Evolutionary conservation across 2,113 vertebrate species (phyloP).

Genomic region (Ciconia stormi): DNA sequence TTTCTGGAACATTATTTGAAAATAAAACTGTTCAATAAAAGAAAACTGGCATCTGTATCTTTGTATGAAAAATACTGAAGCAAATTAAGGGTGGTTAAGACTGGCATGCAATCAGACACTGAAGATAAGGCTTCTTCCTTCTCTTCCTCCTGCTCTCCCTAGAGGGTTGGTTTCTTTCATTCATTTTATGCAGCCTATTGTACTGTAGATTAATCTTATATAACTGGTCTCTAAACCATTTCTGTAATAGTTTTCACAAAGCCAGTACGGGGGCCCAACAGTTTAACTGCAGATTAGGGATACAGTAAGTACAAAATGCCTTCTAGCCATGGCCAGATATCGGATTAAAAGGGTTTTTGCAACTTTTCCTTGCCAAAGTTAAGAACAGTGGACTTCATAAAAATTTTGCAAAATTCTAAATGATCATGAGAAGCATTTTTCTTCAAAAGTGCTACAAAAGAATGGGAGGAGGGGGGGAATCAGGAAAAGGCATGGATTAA

Average conservation of each 20-base stretch:
- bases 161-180: background rate
- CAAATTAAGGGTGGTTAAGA: constrained; percentile 1
- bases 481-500: constrained; percentile 27
- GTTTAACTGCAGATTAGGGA: constrained; percentile 49
- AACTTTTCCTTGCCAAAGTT: constrained; percentile 39
- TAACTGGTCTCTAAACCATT: constrained; percentile 41
- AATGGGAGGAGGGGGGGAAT: background rate
- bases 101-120: background rate
- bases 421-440: constrained; percentile 36
- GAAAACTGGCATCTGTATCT: background rate
- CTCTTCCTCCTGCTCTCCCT: background rate
- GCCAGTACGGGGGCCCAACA: background rate
- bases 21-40: constrained; percentile 24
- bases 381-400: constrained; percentile 43
- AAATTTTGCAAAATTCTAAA: constrained; percentile 44
- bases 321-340: constrained; percentile 29
- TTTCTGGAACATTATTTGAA: constrained; percentile 39
- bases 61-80: background rate
- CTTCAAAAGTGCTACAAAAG: constrained; percentile 38
- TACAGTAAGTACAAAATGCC: background rate
- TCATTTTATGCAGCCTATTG: constrained; percentile 32
- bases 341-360: constrained; percentile 60
- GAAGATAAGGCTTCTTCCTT: background rate
- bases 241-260: constrained; percentile 32
- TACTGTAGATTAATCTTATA: constrained; percentile 33